These are phyloP conservation scores for Catostomus latipinnis DNA, from an alignment of 2,797 vertebrate species.

Conservation along the genomic window DNA sequence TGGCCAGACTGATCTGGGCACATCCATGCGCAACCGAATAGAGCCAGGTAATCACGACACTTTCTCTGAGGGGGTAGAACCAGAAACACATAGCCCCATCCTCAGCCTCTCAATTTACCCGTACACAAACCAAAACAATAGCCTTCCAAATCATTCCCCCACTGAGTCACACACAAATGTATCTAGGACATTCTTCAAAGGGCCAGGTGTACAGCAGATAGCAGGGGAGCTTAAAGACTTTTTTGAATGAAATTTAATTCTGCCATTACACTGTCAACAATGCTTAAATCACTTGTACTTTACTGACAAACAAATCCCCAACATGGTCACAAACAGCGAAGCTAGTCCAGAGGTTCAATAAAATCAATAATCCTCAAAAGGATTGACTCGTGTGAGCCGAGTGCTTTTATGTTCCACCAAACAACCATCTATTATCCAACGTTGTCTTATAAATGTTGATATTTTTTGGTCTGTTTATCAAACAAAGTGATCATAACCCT, in stretches of 20 bases:
- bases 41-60: conserved; percentile 67
- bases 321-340: not conserved
- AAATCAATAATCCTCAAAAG: conserved; percentile 20
- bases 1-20: conserved; percentile 35
- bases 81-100: conserved; percentile 40
- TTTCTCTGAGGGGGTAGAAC: conserved; percentile 15
- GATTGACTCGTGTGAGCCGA: not conserved
- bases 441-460: too few species aligned
- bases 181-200: conserved; percentile 32
- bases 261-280: not conserved
- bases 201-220: not conserved
- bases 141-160: not conserved
- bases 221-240: not conserved
- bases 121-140: conserved; percentile 24
- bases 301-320: conserved; percentile 5
- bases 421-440: not conserved
- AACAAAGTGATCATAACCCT: too few species aligned
- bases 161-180: not conserved
- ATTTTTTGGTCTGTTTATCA: too few species aligned
- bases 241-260: not conserved
- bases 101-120: conserved; percentile 46
- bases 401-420: not conserved
- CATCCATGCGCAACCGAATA: conserved; percentile 58
- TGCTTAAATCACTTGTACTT: not conserved
- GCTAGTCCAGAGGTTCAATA: not conserved